These are phyloP conservation scores for Miichthys miiuy DNA, from an alignment of 2,797 vertebrate genomes.

Conservation along the genomic window DNA sequence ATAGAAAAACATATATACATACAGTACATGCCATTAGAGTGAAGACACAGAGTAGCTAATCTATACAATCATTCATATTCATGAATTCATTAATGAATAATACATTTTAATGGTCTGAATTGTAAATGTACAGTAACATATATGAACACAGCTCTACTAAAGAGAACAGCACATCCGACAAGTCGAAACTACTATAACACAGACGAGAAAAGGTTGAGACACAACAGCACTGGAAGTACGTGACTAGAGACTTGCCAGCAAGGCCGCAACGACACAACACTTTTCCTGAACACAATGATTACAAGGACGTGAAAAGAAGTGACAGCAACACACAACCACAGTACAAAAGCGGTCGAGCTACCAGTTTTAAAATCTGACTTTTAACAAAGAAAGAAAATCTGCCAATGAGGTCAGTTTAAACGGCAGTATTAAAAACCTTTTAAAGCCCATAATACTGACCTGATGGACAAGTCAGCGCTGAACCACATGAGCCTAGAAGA, in stretches of 20 bases:
- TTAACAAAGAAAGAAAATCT: not conserved
- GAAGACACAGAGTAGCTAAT: slow-evolving; percentile 14
- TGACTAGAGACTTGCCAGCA: slow-evolving; percentile 4
- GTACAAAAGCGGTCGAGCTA: slow-evolving; percentile 12
- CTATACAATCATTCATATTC: not conserved
- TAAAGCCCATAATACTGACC: slow-evolving; percentile 65
- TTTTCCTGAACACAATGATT: slow-evolving; percentile 8
- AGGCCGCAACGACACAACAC: slow-evolving; percentile 11
- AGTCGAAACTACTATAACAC: slow-evolving; percentile 7
- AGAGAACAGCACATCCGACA: slow-evolving; percentile 22
- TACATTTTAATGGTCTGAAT: not conserved
- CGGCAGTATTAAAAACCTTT: not conserved
- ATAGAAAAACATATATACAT: slow-evolving; percentile 6
- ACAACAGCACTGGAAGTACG: slow-evolving; percentile 7
- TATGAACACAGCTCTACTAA: slow-evolving; percentile 13
- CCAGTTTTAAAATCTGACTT: not conserved
- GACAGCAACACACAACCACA: slow-evolving; percentile 31
- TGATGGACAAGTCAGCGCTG: slow-evolving; percentile 61
- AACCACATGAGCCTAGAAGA: slow-evolving; percentile 68
- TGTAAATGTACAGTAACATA: not conserved
- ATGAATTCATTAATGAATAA: not conserved
- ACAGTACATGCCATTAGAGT: not conserved
- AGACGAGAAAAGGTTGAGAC: slow-evolving; percentile 1
- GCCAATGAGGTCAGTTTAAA: not conserved
- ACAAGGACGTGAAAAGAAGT: slow-evolving; percentile 23